Evolutionary conservation across 2,888 invertebrate genomes (phyloP).

Genomic region (Uropetala carovei): DNA sequence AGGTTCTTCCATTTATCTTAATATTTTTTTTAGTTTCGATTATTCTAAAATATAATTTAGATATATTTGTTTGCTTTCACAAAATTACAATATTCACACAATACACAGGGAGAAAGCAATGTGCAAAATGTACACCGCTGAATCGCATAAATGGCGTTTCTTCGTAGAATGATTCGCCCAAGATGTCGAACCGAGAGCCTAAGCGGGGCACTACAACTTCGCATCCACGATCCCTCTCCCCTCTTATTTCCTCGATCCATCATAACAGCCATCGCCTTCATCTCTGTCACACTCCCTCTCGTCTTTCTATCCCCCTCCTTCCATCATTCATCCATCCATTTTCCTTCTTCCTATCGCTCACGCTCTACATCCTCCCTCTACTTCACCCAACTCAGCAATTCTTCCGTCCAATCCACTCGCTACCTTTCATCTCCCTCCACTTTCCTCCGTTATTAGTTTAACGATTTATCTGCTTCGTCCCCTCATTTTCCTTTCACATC

Average conservation of each 20-base stretch:
- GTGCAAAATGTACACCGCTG: neutral
- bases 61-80: too few relatives aligned
- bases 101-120: neutral
- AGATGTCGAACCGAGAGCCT: neutral
- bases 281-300: neutral
- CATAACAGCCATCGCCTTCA: conserved; percentile 15
- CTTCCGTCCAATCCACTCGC: neutral
- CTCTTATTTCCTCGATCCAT: conserved; percentile 17
- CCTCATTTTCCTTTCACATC: neutral
- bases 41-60: too few relatives aligned
- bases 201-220: too few relatives aligned
- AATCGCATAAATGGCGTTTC: neutral
- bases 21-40: too few relatives aligned
- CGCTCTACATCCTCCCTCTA: neutral
- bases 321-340: neutral
- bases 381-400: too few relatives aligned
- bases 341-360: neutral
- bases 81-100: too few relatives aligned
- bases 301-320: neutral
- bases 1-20: too few relatives aligned
- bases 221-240: too few relatives aligned
- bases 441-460: neutral
- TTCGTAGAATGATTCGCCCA: neutral
- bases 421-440: neutral
- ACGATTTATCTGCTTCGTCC: neutral